Conservation (phyloP, 2,113 vertebrate genomes). For the Leptosomus discolor region DNA sequence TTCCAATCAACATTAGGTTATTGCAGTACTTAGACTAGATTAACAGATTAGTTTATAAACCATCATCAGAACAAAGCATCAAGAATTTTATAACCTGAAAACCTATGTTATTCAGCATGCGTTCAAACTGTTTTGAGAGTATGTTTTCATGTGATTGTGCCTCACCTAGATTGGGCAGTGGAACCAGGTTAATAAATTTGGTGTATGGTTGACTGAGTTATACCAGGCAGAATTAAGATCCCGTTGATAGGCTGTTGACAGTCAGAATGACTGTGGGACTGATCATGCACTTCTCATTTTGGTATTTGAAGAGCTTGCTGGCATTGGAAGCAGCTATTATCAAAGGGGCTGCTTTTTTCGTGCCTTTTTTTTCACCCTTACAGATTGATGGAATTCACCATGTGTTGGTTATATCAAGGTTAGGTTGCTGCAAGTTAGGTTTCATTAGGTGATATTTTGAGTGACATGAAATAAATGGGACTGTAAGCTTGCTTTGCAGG, state of each 20-base stretch:
- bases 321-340: neutral
- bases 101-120: neutral
- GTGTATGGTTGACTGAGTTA: neutral
- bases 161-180: neutral
- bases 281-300: neutral
- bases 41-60: neutral
- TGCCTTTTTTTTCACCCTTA: neutral
- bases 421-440: neutral
- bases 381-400: neutral
- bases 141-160: neutral
- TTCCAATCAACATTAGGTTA: neutral
- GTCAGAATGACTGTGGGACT: neutral
- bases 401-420: neutral
- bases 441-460: neutral
- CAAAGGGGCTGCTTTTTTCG: neutral
- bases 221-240: neutral
- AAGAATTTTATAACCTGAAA: neutral
- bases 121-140: neutral
- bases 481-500: neutral
- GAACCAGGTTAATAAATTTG: neutral
- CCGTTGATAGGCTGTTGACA: neutral
- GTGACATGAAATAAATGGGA: neutral
- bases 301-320: neutral
- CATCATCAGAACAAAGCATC: neutral
- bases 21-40: neutral